Evolutionary conservation across 2,888 invertebrate genomes (phyloP).

Genomic region (Microdon myrmicae): DNA sequence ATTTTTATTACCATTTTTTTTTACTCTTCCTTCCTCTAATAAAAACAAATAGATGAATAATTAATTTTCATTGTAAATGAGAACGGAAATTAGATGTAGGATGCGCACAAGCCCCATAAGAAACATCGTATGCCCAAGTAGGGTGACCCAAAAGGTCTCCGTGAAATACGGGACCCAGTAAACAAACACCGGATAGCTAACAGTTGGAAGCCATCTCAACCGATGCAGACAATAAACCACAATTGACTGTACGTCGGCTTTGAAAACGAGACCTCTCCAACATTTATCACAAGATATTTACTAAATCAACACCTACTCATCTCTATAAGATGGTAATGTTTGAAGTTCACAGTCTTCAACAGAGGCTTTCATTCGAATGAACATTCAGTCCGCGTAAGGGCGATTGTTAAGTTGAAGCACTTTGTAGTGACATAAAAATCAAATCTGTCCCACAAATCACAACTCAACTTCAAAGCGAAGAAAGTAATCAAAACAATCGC

Average conservation of each 20-base stretch:
- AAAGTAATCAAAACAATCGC: too few species aligned
- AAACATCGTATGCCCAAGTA: slow-evolving; percentile 5
- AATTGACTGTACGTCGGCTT: background rate
- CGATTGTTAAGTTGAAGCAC: too few species aligned
- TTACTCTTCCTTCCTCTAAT: slow-evolving; percentile 8
- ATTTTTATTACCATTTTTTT: too few species aligned
- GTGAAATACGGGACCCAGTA: background rate
- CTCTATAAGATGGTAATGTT: too few species aligned
- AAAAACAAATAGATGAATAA: slow-evolving; percentile 30
- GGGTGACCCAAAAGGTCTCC: slow-evolving; percentile 11
- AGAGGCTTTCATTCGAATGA: too few species aligned
- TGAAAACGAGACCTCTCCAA: slow-evolving; percentile 6
- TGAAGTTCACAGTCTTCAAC: too few species aligned
- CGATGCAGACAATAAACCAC: slow-evolving; percentile 32
- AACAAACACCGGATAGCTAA: slow-evolving; percentile 35
- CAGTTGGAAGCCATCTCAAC: slow-evolving; percentile 42
- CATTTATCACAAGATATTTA: slow-evolving; percentile 36
- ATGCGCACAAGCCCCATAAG: slow-evolving; percentile 15
- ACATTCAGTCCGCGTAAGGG: too few species aligned
- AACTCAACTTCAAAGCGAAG: too few species aligned
- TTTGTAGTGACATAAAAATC: too few species aligned
- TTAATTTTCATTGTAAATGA: slow-evolving; percentile 30
- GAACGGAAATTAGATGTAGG: slow-evolving; percentile 26
- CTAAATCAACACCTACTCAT: slow-evolving; percentile 46
- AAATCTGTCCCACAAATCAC: too few species aligned